Base-by-base conservation (phyloP, 2,113 vertebrate species). In the Pantherophis guttatus region DNA sequence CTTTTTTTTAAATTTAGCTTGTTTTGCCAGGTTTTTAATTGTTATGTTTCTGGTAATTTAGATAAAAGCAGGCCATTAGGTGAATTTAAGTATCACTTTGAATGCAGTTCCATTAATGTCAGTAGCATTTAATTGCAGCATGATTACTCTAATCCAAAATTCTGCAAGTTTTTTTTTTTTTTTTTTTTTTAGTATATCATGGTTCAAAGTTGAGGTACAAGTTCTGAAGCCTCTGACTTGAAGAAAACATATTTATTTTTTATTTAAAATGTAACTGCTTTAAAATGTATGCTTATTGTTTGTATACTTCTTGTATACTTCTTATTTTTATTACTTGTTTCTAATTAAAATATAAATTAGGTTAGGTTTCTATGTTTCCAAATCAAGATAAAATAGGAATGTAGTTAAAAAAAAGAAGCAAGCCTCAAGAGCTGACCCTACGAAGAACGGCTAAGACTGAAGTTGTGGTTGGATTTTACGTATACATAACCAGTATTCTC, bases 21-120 rank as follows among this genome's bases (percentile, higher is more conserved):
- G 48, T 90, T 93, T 93, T 48, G n/a, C 29, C 15, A n/a, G 15
- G 7, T 65, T 86, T 90, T 75, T 90, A 93, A 93, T 93, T 90
- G 57, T 12, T 90, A 33, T 65, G 54, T 48, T 92, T 93, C 10
- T 54, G 44, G 15, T 87, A 90, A 93, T 90, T 93, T 19, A 24
- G 23, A 89, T 55, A 93, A 87, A 54, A 93, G 57, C 92, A 87
- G 88, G 7, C 55, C 17, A 52, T 65, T 65, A 54, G 65, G 53
- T 62, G 55, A 62, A 81, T 24, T 48, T 39, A 86, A 39, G 29
- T 19, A 59, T 86, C 50, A 59, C 29, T 85, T 89, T 50, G 53
- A 58, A 86, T 44, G 75, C 19, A 86, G 54, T 33, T 44, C 48
- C 55, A 52, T 86, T 59, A 86, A 93, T 87, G 54, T 86, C 88